These are phyloP conservation scores for Zaprionus gabonicus DNA, from an alignment of 1,140 invertebrate species.

Conservation along the genomic window DNA sequence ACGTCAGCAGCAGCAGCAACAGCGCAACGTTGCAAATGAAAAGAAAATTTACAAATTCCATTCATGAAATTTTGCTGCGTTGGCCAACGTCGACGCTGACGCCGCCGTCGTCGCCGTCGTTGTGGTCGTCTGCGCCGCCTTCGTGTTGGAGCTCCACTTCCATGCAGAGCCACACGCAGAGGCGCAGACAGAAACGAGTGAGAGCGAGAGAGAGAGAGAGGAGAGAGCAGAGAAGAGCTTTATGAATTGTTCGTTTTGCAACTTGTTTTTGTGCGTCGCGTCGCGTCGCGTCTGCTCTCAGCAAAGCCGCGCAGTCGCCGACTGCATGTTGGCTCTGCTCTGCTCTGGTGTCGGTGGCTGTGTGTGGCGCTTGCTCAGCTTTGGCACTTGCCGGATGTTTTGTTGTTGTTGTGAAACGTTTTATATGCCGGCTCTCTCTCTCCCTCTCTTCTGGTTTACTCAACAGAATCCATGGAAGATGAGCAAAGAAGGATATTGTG, in stretches of 20 bases:
- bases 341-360: slow-evolving; percentile 39
- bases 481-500: background rate
- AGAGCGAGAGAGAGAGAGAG: slow-evolving; percentile 30
- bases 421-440: slow-evolving; percentile 57
- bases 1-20: slow-evolving; percentile 27
- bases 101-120: slow-evolving; percentile 14
- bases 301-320: slow-evolving; percentile 17
- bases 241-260: slow-evolving; percentile 19
- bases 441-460: background rate
- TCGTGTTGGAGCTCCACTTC: slow-evolving; percentile 26
- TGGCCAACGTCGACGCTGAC: slow-evolving; percentile 51
- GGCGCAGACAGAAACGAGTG: slow-evolving; percentile 1
- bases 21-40: slow-evolving; percentile 73
- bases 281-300: slow-evolving; percentile 10
- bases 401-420: slow-evolving; percentile 67
- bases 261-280: slow-evolving; percentile 31
- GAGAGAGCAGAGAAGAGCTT: slow-evolving; percentile 5
- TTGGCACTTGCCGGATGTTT: slow-evolving; percentile 75
- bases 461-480: background rate
- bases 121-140: slow-evolving; percentile 14
- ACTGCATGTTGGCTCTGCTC: slow-evolving; percentile 24
- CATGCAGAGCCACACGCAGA: slow-evolving; percentile 33
- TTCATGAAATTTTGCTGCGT: slow-evolving; percentile 81
- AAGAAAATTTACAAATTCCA: slow-evolving; percentile 83
- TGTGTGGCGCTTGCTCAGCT: slow-evolving; percentile 76